These are phyloP conservation scores for Sarcophaga subvicina DNA, from an alignment of 2,888 invertebrate species.

Conservation along the genomic window DNA sequence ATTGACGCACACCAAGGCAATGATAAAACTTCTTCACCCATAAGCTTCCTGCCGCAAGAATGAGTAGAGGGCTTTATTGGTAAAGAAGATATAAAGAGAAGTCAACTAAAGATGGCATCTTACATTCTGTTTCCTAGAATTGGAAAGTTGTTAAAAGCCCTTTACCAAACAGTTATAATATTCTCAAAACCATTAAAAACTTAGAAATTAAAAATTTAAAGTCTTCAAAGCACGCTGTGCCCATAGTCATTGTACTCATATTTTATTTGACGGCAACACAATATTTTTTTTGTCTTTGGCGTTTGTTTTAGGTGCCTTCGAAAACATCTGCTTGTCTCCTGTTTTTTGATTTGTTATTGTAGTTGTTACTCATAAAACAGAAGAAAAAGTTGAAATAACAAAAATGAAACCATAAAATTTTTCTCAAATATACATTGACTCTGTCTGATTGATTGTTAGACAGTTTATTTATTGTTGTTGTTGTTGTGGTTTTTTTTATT, in stretches of 20 bases:
- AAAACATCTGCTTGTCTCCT: constrained; percentile 55
- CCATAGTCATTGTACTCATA: not conserved
- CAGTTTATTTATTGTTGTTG: constrained; percentile 37
- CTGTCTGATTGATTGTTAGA: constrained; percentile 54
- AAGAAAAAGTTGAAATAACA: constrained; percentile 35
- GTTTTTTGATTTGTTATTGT: not conserved
- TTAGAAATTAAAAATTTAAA: constrained; percentile 10
- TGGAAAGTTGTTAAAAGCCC: too few species aligned
- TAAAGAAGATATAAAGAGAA: too few species aligned
- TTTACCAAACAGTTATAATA: too few species aligned
- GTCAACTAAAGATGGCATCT: too few species aligned
- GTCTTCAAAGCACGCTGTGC: not conserved
- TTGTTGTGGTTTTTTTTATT: not conserved
- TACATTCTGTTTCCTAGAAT: too few species aligned
- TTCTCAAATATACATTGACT: not conserved
- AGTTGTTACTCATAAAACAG: constrained; percentile 32
- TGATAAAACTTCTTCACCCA: too few species aligned
- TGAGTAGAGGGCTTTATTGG: too few species aligned
- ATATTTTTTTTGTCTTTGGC: constrained; percentile 10
- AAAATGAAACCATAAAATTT: constrained; percentile 14
- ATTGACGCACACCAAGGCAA: too few species aligned
- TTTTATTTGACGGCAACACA: not conserved
- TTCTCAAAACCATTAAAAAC: too few species aligned
- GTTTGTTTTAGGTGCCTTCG: constrained; percentile 48
- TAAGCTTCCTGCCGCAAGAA: too few species aligned